These are phyloP conservation scores for Picathartes gymnocephalus DNA, from an alignment of 2,113 vertebrate genomes.

Conservation along the genomic window DNA sequence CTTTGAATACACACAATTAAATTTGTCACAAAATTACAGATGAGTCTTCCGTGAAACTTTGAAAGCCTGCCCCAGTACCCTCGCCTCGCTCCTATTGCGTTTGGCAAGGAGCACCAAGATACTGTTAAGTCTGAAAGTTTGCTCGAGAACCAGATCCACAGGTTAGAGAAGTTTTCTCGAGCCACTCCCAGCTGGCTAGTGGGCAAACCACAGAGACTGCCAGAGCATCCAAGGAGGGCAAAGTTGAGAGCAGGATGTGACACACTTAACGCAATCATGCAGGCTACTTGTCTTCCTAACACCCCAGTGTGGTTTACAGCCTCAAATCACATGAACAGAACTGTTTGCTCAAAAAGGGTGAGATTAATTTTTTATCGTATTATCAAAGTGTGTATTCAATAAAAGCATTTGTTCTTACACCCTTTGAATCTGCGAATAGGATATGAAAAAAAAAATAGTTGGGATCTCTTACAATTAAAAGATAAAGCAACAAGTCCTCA, in stretches of 20 bases:
- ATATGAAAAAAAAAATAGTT: neutral
- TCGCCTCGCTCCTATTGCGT: neutral
- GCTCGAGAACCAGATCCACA: conserved; percentile 59
- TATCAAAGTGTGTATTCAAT: neutral
- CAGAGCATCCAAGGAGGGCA: conserved; percentile 58
- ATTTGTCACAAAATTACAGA: conserved; percentile 44
- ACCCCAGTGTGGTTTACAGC: neutral
- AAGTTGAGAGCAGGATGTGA: conserved; percentile 66
- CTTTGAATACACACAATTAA: conserved; percentile 17
- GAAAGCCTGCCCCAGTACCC: neutral
- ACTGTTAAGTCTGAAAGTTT: conserved; percentile 59
- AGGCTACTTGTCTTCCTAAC: conserved; percentile 1
- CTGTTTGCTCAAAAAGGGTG: neutral
- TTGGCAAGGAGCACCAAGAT: conserved; percentile 26
- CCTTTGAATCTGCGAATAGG: neutral
- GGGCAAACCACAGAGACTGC: conserved; percentile 48
- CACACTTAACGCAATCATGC: conserved; percentile 45
- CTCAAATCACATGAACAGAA: neutral
- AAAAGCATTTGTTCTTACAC: accelerated
- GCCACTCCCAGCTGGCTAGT: conserved; percentile 60
- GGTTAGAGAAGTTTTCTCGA: conserved; percentile 54
- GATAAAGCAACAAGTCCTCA: neutral
- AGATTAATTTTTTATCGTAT: neutral
- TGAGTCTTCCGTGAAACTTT: neutral
- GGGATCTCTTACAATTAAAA: neutral